Evolutionary conservation across 2,888 invertebrate species (phyloP).

Genomic region (Tortrix viridana): DNA sequence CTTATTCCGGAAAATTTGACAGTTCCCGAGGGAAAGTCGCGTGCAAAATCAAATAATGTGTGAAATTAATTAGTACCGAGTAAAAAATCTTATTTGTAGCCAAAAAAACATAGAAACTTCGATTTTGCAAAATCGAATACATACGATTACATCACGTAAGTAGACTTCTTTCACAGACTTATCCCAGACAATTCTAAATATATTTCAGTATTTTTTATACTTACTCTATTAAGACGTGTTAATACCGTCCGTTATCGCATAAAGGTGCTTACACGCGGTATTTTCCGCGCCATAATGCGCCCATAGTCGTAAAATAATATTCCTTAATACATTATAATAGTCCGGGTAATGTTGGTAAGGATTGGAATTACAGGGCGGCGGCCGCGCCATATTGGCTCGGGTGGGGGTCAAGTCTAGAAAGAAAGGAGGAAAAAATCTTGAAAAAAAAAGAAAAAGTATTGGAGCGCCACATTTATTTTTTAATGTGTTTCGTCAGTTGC

Average conservation of each 20-base stretch:
- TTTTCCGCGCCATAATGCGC: constrained; percentile 73
- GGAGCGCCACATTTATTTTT: no score
- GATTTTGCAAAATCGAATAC: no score
- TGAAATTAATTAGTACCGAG: no score
- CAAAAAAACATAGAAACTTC: no score
- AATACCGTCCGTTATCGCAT: constrained; percentile 41
- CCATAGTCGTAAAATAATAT: constrained; percentile 80
- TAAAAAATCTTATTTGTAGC: no score
- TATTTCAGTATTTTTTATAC: constrained; percentile 6
- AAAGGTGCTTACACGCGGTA: constrained; percentile 64
- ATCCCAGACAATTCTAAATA: neutral
- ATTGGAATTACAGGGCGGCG: constrained; percentile 83
- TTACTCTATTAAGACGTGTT: constrained; percentile 32
- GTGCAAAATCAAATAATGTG: no score
- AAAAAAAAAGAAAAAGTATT: no score
- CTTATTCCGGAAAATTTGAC: no score
- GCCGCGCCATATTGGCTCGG: constrained; percentile 63
- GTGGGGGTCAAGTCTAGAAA: constrained; percentile 46
- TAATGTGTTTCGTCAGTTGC: no score
- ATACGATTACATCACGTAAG: no score
- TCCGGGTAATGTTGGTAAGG: constrained; percentile 81
- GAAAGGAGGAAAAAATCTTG: constrained; percentile 30
- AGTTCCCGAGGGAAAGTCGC: no score
- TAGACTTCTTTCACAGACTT: no score
- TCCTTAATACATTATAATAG: constrained; percentile 84